Percentiles rank a stretch among this genome's conserved stretches.
These are phyloP conservation scores for Vulpes ferrilata DNA, from an alignment of 2,113 vertebrate species.

Conservation along the genomic window DNA sequence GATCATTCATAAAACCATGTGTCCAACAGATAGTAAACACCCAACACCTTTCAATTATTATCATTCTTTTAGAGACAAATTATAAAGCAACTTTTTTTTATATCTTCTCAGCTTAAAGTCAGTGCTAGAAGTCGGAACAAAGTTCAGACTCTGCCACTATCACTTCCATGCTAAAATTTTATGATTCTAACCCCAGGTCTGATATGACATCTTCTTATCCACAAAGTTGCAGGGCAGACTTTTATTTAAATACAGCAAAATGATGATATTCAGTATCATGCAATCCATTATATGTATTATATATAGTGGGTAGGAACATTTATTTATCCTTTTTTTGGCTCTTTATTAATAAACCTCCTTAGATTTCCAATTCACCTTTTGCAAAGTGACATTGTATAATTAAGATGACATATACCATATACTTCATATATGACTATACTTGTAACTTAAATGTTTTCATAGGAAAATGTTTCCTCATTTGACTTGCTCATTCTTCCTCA, in stretches of 20 bases:
- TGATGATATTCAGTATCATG: neutral
- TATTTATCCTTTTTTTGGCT: neutral
- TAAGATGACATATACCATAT: neutral
- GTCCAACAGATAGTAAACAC: neutral
- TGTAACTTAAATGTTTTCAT: neutral
- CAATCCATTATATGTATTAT: neutral
- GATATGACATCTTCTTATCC: neutral
- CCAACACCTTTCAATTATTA: neutral
- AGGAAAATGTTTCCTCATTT: neutral
- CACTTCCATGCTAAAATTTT: neutral
- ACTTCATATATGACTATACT: neutral
- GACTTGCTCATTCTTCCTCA: neutral
- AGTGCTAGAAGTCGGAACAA: neutral
- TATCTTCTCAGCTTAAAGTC: neutral
- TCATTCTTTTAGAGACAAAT: neutral
- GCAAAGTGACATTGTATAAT: conserved; percentile 3
- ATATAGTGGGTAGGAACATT: neutral
- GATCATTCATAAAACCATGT: neutral
- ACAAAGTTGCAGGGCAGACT: neutral
- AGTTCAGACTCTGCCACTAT: neutral
- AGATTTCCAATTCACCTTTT: conserved; percentile 16
- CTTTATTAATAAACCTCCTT: conserved; percentile 2
- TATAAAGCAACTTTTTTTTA: neutral
- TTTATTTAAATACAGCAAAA: conserved; percentile 7
- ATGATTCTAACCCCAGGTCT: neutral